Conservation (phyloP, 2,888 invertebrate species). For the Drosophila meridiana region DNA sequence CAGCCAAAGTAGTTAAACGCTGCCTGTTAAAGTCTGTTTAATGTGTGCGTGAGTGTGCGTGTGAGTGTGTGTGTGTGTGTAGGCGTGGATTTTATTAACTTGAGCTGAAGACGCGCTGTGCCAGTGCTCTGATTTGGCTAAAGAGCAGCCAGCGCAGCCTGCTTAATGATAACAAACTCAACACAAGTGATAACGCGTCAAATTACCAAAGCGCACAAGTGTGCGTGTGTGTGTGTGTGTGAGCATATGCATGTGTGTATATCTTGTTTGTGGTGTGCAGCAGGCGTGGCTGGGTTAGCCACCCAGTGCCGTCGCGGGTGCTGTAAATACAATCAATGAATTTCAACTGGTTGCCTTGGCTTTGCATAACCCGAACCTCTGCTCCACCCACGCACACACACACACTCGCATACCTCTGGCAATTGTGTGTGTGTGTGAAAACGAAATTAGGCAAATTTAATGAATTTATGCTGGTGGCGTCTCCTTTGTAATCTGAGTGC, state of each 20-base stretch:
- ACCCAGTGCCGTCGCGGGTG: constrained; percentile 62
- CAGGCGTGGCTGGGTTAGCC: constrained; percentile 30
- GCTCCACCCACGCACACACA: constrained; percentile 41
- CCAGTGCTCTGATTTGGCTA: constrained; percentile 72
- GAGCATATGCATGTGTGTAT: constrained; percentile 17
- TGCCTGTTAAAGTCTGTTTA: constrained; percentile 62
- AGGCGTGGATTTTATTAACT: constrained; percentile 73
- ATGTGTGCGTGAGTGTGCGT: constrained; percentile 46
- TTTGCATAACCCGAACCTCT: constrained; percentile 27
- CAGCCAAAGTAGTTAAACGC: constrained; percentile 54
- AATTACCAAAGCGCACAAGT: constrained; percentile 70
- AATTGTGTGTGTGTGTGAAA: constrained; percentile 52
- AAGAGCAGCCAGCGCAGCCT: constrained; percentile 68
- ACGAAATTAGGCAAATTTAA: constrained; percentile 81
- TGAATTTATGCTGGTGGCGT: constrained; percentile 82
- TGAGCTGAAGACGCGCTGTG: constrained; percentile 43
- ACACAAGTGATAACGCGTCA: constrained; percentile 82
- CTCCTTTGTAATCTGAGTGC: constrained; percentile 77
- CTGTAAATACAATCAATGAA: constrained; percentile 82
- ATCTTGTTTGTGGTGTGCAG: constrained; percentile 15
- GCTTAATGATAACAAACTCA: constrained; percentile 82
- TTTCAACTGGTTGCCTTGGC: constrained; percentile 78
- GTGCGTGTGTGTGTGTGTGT: constrained; percentile 7
- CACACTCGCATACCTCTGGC: constrained; percentile 20
- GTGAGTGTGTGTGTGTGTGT: constrained; percentile 8